Base-by-base conservation (phyloP, 2,888 invertebrate genomes). In the Celastrina argiolus region DNA sequence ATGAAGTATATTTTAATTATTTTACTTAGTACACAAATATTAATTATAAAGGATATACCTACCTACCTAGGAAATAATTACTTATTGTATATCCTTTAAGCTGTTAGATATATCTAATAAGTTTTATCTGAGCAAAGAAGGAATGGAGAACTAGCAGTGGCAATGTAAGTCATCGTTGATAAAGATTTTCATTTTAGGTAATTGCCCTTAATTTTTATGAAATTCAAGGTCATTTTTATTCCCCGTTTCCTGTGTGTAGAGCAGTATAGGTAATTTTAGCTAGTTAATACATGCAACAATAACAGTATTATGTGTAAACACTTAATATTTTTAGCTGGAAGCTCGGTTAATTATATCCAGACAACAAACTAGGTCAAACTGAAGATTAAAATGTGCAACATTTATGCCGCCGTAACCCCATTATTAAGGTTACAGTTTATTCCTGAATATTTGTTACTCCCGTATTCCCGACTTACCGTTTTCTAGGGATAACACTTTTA, bases 401-500 rank as follows among this genome's bases (percentile, higher is more conserved):
- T n/a, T 56, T n/a, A 16, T n/a, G 22, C 5, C 14, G 10, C 3
- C 10, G n/a, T 31, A 58, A 31, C n/a, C 58, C 31, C 8, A 58
- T 31, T 31, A 3, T 16, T 10, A 22, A 51, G 22, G 4, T 51
- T 51, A 51, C 22, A 22, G 4, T 12, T 22, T 51, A 51, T 18
- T 51, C 12, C 1, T 51, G 12, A 51, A 51, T 22, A 22, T 51
- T 51, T 45, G 51, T 12, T 51, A 51, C 12, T 14, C 22, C 14
- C 12, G 6, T 51, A 5, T 12, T 51, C 12, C 22, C 51, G 22
- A 58, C 65, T 41, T 66, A 91, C 91, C 88, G 82, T 76, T 82
- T 80, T 74, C 87, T 84, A 67, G 91, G 91, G 74, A 91, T 86
- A 75, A 77, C 88, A 84, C 91, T 91, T 77, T 88, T 89, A 69